Evolutionary conservation across 2,113 vertebrate species (phyloP).

Genomic region (Gopherus evgoodei): DNA sequence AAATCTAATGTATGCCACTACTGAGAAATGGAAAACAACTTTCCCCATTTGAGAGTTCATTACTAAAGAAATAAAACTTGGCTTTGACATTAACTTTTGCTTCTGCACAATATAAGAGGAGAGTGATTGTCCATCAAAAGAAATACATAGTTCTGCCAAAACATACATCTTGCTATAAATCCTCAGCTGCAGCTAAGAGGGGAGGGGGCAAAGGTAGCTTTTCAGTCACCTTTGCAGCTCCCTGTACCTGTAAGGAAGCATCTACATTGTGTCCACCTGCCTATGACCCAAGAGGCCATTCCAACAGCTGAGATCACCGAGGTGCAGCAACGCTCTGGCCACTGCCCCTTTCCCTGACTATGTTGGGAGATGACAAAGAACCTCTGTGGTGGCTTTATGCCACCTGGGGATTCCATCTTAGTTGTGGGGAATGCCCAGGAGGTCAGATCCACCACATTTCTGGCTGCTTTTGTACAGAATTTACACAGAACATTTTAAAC

Average conservation of each 20-base stretch:
- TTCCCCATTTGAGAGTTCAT: background rate
- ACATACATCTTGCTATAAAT: conserved; percentile 57
- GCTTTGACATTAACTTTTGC: conserved; percentile 25
- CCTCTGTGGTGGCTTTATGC: background rate
- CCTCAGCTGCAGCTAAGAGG: conserved; percentile 52
- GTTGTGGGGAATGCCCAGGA: background rate
- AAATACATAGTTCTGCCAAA: background rate
- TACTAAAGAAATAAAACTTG: conserved; percentile 19
- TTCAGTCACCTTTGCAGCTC: conserved; percentile 13
- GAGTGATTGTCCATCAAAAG: conserved; percentile 44
- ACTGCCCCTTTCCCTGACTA: background rate
- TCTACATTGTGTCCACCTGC: background rate
- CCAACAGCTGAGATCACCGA: background rate
- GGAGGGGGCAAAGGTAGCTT: conserved; percentile 28
- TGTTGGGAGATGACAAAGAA: background rate
- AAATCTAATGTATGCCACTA: background rate
- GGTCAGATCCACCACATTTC: background rate
- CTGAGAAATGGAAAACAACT: background rate
- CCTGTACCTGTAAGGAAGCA: background rate
- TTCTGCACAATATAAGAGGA: conserved; percentile 44
- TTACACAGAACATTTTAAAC: background rate
- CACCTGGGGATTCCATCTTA: background rate
- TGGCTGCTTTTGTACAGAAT: background rate
- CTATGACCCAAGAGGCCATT: background rate
- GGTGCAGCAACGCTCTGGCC: background rate